Evolutionary conservation across 2,113 vertebrate genomes (phyloP), one percentile per base, ranked within the genome.

Genomic region (Loxodonta africana): DNA sequence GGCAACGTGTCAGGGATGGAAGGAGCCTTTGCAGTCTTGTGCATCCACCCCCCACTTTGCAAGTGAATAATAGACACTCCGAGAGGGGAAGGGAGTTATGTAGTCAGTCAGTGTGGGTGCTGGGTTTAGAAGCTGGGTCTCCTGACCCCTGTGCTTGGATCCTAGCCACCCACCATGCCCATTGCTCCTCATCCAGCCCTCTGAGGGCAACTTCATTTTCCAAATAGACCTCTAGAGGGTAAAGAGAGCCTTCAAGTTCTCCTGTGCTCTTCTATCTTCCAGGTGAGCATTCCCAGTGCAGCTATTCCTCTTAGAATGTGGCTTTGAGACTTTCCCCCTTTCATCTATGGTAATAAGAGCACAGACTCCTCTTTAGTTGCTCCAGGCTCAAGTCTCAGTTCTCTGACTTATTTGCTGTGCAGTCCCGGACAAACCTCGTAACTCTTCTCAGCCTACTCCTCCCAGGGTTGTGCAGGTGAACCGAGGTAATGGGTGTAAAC

Each of bases 141-240:
- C 11, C 91, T 6, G 78, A 18, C 63, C 67, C 65, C 17, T 0
- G 3, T 67, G 26, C 26, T 67, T 6, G 8, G 7, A 44, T 33
- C 77, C 18, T 17, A 26, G 20, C 44, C 15, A 26, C 17, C 48
- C 26, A 26, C 53, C 0, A 1, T 26, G 10, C n/a, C 0, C 0
- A 0, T 25, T n/a, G 33, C n/a, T 53, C 63, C 81, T 78, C 8
- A 30, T 33, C 33, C 26, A 6, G 18, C 37, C 25, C 21, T 44
- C 25, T 12, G 23, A n/a, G 73, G 88, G 25, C 74, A 33, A 4
- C 26, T 2, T 5, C 74, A 6, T 83, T 94, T 78, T 80, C 63
- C n/a, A 62, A 4, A 63, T 33, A 1, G 20, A 41, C 41, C 10
- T 83, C 53, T 8, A 6, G 48, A 74, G 10, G 12, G 8, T 2